Conservation (phyloP, 2,113 vertebrate species). For the Corvus hawaiiensis region DNA sequence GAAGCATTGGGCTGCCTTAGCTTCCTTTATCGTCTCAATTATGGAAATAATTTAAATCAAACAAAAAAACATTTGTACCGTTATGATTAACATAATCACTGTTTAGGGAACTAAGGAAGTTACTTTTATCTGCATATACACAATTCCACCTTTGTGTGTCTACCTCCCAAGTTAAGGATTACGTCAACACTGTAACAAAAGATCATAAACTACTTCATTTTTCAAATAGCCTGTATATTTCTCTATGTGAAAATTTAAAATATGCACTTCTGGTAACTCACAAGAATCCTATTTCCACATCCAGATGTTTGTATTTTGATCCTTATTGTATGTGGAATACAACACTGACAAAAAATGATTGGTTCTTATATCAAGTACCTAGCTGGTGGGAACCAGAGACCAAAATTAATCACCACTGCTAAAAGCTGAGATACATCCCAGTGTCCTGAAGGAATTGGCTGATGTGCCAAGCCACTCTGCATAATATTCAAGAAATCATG, state of each 20-base stretch:
- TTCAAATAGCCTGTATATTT: not conserved
- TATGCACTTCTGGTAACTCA: not conserved
- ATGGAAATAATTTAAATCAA: not conserved
- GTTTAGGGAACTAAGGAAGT: not conserved
- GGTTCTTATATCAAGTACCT: not conserved
- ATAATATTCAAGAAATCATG: not conserved
- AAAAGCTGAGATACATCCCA: not conserved
- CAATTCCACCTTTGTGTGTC: not conserved
- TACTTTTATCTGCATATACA: not conserved
- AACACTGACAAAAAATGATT: not conserved
- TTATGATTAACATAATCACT: not conserved
- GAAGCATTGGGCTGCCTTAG: not conserved
- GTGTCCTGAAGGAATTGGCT: not conserved
- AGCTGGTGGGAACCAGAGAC: not conserved
- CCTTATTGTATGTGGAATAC: not conserved
- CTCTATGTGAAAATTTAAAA: not conserved
- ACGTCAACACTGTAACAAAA: not conserved
- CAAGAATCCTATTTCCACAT: not conserved
- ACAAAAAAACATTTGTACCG: not conserved
- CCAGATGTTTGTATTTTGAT: not conserved
- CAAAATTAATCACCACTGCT: not conserved
- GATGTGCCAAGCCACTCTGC: not conserved
- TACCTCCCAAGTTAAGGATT: not conserved
- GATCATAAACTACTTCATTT: not conserved
- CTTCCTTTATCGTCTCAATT: not conserved